Evolutionary conservation across 1,140 invertebrate species (phyloP), one percentile per base, ranked within the genome.

Genomic region (Halictus rubicundus): DNA sequence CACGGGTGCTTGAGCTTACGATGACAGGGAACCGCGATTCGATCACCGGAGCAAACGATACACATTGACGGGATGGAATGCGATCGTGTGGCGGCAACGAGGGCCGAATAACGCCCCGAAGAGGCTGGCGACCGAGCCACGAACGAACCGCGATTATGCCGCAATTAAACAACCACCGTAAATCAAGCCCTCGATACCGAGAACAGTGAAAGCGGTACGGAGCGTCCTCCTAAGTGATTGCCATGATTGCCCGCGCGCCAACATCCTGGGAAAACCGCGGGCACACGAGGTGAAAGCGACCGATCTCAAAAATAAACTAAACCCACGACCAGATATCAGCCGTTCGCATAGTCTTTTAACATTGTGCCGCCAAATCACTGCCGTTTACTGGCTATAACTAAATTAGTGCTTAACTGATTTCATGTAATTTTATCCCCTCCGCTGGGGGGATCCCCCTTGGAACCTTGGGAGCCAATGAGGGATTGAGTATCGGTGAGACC

Each of bases 261-360:
- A 57, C 49, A n/a, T 70, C 69, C 75, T 70, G 60, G 39, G 75
- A 77, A 77, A 70, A 61, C 54, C 60, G 16, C 66, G 16, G 2
- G 60, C 19, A 76, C 64, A 49, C 27, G 39, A 19, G 75, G 66
- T 77, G 75, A 77, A 77, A 77, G 75, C 57, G 57, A 77, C 6
- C 66, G 66, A 37, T 37, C 39, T 46, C 25, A 70, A 69, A 70
- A 77, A 57, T 52, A 37, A 70, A 70, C 39, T 42, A 77, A 77
- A 63, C 69, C 52, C n/a, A 16, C 49, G 49, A 16, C 6, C 49
- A 19, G 49, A 7, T 14, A 52, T 21, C 4, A 1, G 32, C 32
- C 32, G 32, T 32, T 32, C 32, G 32, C 32, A 32, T 32, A 32
- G 3, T 32, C 5, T 32, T 32, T 32, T 32, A 4, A 32, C 32